These are phyloP conservation scores for Magallana angulata DNA, from an alignment of 1,140 invertebrate species.

Conservation along the genomic window DNA sequence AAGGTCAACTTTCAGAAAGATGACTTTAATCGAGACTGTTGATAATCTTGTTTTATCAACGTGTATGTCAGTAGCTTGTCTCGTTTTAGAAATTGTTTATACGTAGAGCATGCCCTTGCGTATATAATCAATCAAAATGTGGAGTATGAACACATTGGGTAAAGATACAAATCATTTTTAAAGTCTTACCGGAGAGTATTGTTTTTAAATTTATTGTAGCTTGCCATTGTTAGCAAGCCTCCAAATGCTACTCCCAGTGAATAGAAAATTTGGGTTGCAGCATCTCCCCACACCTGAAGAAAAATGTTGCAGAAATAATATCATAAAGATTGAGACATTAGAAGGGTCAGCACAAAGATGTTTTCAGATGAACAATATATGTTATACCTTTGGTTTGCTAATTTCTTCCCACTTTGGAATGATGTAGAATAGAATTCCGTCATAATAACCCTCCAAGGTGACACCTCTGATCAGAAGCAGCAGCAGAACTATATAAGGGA, in stretches of 20 bases:
- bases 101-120: no score
- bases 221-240: slow-evolving; percentile 74
- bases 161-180: background rate
- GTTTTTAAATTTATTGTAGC: slow-evolving; percentile 75
- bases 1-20: no score
- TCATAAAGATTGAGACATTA: background rate
- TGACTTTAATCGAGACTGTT: background rate
- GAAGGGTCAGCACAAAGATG: background rate
- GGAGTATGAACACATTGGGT: no score
- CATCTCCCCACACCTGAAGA: slow-evolving; percentile 93
- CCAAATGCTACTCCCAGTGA: slow-evolving; percentile 96
- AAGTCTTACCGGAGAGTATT: slow-evolving; percentile 68
- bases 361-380: background rate
- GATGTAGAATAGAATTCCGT: slow-evolving; percentile 89
- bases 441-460: slow-evolving; percentile 87
- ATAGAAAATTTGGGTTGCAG: slow-evolving; percentile 98
- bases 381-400: slow-evolving; percentile 64
- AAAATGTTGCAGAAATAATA: background rate
- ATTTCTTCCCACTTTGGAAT: slow-evolving; percentile 70
- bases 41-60: background rate
- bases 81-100: no score
- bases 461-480: slow-evolving; percentile 78
- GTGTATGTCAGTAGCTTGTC: no score
- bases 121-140: no score
- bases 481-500: slow-evolving; percentile 80